These are phyloP conservation scores for Meteorus sp. DNA, from an alignment of 1,140 invertebrate species.

Conservation along the genomic window DNA sequence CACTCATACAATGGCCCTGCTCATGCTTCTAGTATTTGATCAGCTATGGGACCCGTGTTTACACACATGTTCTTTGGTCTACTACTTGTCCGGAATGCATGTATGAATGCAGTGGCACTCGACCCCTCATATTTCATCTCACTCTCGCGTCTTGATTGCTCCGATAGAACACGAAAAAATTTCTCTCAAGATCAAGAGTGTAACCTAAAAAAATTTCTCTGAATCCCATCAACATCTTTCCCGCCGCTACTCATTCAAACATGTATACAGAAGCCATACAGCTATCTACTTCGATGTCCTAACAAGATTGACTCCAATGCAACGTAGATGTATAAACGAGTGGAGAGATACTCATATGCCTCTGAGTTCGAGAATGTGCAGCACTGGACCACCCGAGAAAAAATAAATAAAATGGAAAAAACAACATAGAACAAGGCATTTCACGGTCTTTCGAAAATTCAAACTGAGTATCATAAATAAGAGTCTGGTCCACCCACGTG, in stretches of 20 bases:
- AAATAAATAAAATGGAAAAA: too few relatives aligned
- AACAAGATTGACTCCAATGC: slow-evolving; percentile 1
- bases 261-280: too few relatives aligned
- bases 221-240: background rate
- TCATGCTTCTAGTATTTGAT: background rate
- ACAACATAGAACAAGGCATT: slow-evolving; percentile 26
- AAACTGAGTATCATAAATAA: slow-evolving; percentile 33
- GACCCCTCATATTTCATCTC: too few relatives aligned
- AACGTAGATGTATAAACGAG: background rate
- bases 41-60: background rate
- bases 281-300: background rate
- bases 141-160: too few relatives aligned
- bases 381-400: slow-evolving; percentile 1
- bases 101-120: too few relatives aligned
- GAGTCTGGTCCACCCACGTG: slow-evolving; percentile 33
- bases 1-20: background rate
- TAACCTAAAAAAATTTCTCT: background rate
- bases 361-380: too few relatives aligned
- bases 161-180: too few relatives aligned
- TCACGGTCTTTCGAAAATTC: slow-evolving; percentile 8
- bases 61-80: background rate
- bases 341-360: too few relatives aligned
- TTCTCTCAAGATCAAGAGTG: background rate
- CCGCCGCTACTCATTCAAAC: background rate
- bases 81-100: background rate